Conservation (phyloP, 2,888 invertebrate species). For the Hofmannophila pseudospretella region DNA sequence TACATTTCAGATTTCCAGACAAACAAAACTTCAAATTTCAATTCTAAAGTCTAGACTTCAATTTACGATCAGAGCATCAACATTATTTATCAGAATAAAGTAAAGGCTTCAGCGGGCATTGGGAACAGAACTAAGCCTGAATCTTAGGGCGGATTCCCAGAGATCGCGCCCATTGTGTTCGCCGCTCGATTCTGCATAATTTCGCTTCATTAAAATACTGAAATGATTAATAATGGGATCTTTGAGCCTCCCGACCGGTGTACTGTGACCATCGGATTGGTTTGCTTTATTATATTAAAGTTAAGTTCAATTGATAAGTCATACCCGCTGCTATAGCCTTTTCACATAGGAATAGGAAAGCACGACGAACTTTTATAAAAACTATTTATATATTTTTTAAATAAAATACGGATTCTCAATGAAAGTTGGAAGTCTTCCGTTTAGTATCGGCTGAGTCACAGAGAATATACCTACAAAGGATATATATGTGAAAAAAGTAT, state of each 20-base stretch:
- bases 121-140: constrained; percentile 37
- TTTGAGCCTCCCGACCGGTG: constrained; percentile 36
- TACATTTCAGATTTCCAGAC: neutral
- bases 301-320: too few relatives aligned
- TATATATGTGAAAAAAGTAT: too few relatives aligned
- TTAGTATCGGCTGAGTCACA: too few relatives aligned
- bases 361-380: too few relatives aligned
- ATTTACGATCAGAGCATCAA: neutral
- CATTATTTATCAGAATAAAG: constrained; percentile 34
- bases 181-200: constrained; percentile 68
- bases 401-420: too few relatives aligned
- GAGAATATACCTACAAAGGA: too few relatives aligned
- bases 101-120: constrained; percentile 27
- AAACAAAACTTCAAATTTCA: neutral
- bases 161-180: constrained; percentile 67
- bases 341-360: too few relatives aligned
- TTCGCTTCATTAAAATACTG: constrained; percentile 70
- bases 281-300: too few relatives aligned
- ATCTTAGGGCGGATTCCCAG: constrained; percentile 32
- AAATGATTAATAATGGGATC: constrained; percentile 74
- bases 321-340: too few relatives aligned
- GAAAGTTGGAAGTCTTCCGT: too few relatives aligned
- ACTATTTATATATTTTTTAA: too few relatives aligned
- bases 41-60: neutral
- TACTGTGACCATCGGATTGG: constrained; percentile 26